These are phyloP conservation scores for Sphaerophoria taeniata DNA, from an alignment of 2,888 invertebrate genomes.

Conservation along the genomic window DNA sequence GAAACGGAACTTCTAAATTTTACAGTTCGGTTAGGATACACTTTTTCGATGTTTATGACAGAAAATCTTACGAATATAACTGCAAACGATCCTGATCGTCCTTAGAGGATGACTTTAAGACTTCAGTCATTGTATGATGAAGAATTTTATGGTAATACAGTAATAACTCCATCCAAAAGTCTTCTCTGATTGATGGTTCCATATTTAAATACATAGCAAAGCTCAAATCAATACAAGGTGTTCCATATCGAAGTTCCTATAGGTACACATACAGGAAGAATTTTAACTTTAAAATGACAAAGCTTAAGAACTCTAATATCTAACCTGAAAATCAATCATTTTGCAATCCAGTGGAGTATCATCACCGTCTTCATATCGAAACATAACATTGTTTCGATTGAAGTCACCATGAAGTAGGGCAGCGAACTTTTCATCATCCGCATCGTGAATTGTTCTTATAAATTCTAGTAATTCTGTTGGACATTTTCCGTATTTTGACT, in stretches of 20 bases:
- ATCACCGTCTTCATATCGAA: conserved; percentile 76
- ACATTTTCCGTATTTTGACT: conserved; percentile 77
- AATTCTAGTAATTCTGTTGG: conserved; percentile 79
- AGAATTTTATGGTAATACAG: conserved; percentile 78
- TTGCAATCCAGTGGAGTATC: conserved; percentile 76
- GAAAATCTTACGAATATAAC: conserved; percentile 8
- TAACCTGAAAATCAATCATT: conserved; percentile 81
- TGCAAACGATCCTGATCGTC: neutral
- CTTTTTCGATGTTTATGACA: too few species aligned
- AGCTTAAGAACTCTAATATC: too few species aligned
- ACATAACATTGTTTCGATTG: conserved; percentile 82
- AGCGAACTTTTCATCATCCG: conserved; percentile 77
- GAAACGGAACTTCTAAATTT: too few species aligned
- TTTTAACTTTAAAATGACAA: neutral
- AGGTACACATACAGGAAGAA: neutral
- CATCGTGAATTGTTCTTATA: conserved; percentile 76
- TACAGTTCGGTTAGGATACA: too few species aligned
- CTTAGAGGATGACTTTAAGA: conserved; percentile 75
- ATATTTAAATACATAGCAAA: conserved; percentile 82
- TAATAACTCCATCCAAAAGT: conserved; percentile 77
- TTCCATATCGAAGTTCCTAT: conserved; percentile 80
- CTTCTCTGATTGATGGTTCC: conserved; percentile 75
- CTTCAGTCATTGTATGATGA: conserved; percentile 76
- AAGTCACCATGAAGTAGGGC: conserved; percentile 81
- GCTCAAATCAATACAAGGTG: conserved; percentile 80